A percentile compares a stretch with the other conserved stretches of the same genome.
phyloP scores from a whole-genome alignment of 2,888 invertebrate genomes.

The Crematogaster levior region DNA sequence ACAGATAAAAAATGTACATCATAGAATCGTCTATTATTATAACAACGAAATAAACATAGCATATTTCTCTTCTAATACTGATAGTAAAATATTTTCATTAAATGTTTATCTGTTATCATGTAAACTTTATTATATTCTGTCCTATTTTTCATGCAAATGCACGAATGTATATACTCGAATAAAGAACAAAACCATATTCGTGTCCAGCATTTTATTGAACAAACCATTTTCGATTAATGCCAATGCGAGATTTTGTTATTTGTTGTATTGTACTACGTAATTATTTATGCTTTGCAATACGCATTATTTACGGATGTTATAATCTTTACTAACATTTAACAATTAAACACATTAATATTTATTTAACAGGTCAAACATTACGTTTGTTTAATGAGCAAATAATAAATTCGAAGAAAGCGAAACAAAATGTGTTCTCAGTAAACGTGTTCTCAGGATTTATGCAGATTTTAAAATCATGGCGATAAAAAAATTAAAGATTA shows the following conservation, averaged over 20 bases:
- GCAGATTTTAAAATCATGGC: not conserved
- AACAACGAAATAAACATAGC: slow-evolving; percentile 15
- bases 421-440: not conserved
- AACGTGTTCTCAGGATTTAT: not conserved
- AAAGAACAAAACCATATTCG: slow-evolving; percentile 3
- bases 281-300: slow-evolving; percentile 12
- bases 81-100: slow-evolving; percentile 7
- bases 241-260: slow-evolving; percentile 26
- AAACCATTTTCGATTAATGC: slow-evolving; percentile 3
- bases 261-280: not conserved
- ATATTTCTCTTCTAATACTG: not conserved
- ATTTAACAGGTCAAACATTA: slow-evolving; percentile 1
- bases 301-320: slow-evolving; percentile 7
- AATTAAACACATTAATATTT: slow-evolving; percentile 16
- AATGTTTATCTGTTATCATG: slow-evolving; percentile 24
- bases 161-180: not conserved
- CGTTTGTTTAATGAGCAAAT: not conserved
- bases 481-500: not conserved
- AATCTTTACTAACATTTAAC: slow-evolving; percentile 35
- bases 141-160: slow-evolving; percentile 2
- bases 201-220: slow-evolving; percentile 18
- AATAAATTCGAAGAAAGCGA: not conserved
- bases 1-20: slow-evolving; percentile 28
- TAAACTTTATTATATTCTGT: slow-evolving; percentile 21
- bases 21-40: slow-evolving; percentile 3